phyloP scores from a whole-genome alignment of 2,113 vertebrate genomes.

The Crocuta crocuta region DNA sequence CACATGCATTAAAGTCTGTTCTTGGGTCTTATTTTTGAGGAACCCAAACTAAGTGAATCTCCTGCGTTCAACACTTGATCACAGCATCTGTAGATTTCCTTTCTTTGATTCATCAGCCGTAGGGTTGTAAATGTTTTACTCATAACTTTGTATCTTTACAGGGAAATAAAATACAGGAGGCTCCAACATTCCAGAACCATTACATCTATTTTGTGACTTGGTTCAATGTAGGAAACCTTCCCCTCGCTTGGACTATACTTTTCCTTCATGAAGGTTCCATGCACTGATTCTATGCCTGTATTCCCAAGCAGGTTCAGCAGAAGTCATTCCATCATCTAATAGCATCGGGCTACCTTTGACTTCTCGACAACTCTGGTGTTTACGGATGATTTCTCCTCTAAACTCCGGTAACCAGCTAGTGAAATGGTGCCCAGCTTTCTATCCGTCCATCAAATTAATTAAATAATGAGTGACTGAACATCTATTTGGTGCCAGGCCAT shows the following conservation, averaged over 20 bases:
- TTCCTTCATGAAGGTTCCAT: background rate
- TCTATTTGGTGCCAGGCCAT: background rate
- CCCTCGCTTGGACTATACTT: background rate
- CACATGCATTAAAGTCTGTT: background rate
- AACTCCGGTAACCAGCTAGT: background rate
- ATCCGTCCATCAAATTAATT: background rate
- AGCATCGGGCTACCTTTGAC: background rate
- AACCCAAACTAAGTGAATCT: background rate
- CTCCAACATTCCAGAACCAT: background rate
- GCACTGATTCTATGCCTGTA: background rate
- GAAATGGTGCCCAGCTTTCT: background rate
- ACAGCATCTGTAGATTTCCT: background rate
- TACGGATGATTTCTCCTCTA: background rate
- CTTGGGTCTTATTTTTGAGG: background rate
- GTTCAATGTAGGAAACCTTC: background rate
- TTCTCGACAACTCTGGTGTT: background rate
- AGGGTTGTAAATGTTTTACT: background rate
- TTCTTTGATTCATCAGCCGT: background rate
- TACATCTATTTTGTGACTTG: fast-evolving
- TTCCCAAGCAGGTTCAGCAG: background rate
- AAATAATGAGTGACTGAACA: background rate
- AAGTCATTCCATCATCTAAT: background rate
- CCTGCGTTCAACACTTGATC: background rate
- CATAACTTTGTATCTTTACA: background rate
- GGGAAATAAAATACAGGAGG: background rate